Evolutionary conservation across 2,888 invertebrate species (phyloP), one percentile per base, ranked within the genome.

Genomic region (Epistrophella euchroma): DNA sequence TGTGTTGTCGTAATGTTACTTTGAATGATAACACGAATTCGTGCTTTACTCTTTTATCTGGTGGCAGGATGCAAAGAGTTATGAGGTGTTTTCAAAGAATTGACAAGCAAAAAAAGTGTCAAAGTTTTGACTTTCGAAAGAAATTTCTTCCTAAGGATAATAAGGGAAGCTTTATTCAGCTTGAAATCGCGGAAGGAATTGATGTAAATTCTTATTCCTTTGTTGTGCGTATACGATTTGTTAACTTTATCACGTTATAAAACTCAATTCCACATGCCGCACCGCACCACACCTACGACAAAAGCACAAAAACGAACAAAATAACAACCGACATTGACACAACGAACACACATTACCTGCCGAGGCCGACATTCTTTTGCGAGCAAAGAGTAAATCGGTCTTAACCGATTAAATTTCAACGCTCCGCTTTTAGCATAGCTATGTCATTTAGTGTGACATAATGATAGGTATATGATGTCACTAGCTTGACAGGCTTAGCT

Each of bases 191-290:
- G 15, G 32, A 19, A 71, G 66, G n/a, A 77, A 32, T 68, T 58
- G 58, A 74, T 73, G 73, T 56, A 40, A 68, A 82, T 77, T 72
- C 56, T 50, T 66, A 70, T 70, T 78, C 55, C 37, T 40, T 62
- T 37, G n/a, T 70, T 35, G 45, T 77, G 62, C 47, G 62, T 75
- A n/a, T n/a, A 68, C 47, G 73, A 70, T 56, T 72, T 73, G 79
- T 64, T 58, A 78, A 73, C 74, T 75, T 80, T 75, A 80, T 75
- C 70, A 70, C 80, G 70, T 77, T 77, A 62, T 62, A 52, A 70
- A 71, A 70, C 40, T 22, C 52, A 62, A 37, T 70, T 43, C 40
- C 43, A 79, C 79, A 73, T 60, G 58, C 56, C 25, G 15, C n/a
- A n/a, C n/a, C n/a, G n/a, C n/a, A n/a, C n/a, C n/a, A n/a, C n/a